Conservation (phyloP, 1,140 invertebrate genomes). For the Ostrea edulis region DNA sequence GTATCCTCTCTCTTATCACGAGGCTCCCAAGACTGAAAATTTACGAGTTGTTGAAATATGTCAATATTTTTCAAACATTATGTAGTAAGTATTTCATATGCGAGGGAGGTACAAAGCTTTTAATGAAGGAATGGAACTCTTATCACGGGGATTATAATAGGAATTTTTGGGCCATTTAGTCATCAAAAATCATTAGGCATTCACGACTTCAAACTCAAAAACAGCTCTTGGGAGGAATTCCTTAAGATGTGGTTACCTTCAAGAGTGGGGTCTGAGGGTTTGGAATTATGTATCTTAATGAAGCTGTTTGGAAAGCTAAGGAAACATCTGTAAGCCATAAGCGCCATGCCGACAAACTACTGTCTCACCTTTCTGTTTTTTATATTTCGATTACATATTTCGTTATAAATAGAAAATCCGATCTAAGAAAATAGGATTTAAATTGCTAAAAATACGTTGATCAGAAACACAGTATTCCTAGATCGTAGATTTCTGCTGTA, state of each 20-base stretch:
- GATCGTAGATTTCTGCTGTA: too few species aligned
- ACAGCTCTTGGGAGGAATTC: not conserved
- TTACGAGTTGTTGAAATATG: not conserved
- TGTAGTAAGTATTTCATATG: not conserved
- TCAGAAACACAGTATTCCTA: too few species aligned
- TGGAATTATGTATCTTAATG: not conserved
- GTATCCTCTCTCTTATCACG: not conserved
- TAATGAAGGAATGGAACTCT: not conserved
- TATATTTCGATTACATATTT: not conserved
- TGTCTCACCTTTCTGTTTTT: not conserved
- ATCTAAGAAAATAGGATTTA: not conserved
- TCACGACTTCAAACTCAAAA: conserved; percentile 16
- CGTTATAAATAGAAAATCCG: not conserved
- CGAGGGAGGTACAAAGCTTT: not conserved
- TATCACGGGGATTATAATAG: not conserved
- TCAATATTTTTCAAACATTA: not conserved
- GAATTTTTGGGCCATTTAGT: conserved; percentile 14
- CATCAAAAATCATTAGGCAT: conserved; percentile 23
- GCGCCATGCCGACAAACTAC: not conserved
- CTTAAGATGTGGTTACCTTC: conserved; percentile 13
- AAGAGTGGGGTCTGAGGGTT: not conserved
- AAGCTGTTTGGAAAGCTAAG: not conserved
- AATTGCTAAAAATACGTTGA: not conserved
- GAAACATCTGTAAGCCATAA: conserved; percentile 27
- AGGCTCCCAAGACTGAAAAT: not conserved